These are phyloP conservation scores for Adoxophyes honmai DNA, from an alignment of 1,140 invertebrate species.

Conservation along the genomic window DNA sequence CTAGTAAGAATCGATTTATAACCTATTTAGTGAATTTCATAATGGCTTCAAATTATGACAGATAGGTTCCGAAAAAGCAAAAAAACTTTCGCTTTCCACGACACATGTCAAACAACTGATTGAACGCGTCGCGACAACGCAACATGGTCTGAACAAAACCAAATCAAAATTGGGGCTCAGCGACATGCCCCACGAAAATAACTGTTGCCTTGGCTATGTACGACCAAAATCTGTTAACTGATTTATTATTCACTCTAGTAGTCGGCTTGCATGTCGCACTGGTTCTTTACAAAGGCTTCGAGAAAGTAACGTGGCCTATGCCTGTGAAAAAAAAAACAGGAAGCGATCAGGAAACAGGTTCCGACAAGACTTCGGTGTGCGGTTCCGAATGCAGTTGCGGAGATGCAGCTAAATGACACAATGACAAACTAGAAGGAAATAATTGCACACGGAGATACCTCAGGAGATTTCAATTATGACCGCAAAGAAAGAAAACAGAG, in stretches of 20 bases:
- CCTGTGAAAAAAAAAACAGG: slow-evolving; percentile 19
- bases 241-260: slow-evolving; percentile 30
- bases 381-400: slow-evolving; percentile 38
- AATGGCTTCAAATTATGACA: too few relatives aligned
- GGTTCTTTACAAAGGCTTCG: slow-evolving; percentile 35
- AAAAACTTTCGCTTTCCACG: too few relatives aligned
- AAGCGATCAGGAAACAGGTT: not conserved
- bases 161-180: slow-evolving; percentile 22
- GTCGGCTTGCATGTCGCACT: slow-evolving; percentile 40
- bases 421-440: slow-evolving; percentile 7
- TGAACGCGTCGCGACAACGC: not conserved
- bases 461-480: slow-evolving; percentile 34
- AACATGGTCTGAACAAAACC: slow-evolving; percentile 29
- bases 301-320: slow-evolving; percentile 20
- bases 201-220: slow-evolving; percentile 44
- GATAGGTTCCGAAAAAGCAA: too few relatives aligned
- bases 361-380: slow-evolving; percentile 37
- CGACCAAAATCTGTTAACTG: slow-evolving; percentile 20
- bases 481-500: slow-evolving; percentile 39
- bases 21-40: too few relatives aligned
- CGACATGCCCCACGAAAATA: slow-evolving; percentile 39
- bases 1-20: too few relatives aligned
- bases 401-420: slow-evolving; percentile 1
- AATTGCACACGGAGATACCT: not conserved
- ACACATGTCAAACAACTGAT: too few relatives aligned